Evolutionary conservation across 2,888 invertebrate species (phyloP), one percentile per base, ranked within the genome.

Genomic region (Scaptomyza cyrtandrae): DNA sequence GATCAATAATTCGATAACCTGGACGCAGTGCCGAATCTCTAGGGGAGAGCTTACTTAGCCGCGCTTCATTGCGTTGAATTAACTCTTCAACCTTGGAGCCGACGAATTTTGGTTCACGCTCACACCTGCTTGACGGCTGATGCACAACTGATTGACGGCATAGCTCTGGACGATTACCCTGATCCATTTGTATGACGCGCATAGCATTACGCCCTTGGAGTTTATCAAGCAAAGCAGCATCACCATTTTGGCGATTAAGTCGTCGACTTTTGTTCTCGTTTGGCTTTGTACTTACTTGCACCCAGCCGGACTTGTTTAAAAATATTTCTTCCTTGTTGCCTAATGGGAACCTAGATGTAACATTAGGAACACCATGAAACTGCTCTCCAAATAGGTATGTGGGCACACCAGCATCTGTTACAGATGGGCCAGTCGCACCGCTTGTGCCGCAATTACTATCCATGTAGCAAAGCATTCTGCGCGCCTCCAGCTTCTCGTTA

Each of bases 261-360:
- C 88, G 84, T 5, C 89, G 86, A 62, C 88, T 91, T 60, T 92
- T 92, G 60, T 62, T 61, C 19, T 92, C 90, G 55, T 89, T 87
- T 13, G 90, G 80, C 66, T 92, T 93, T 7, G 89, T 86, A 73
- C 92, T 92, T 2, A 93, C 93, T 76, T 93, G 93, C n/a, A 93
- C 93, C 93, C 93, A 93, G 24, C 93, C 93, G 33, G 93, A 93
- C 61, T 92, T 92, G 68, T 92, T 92, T 5, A 92, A 82, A 52
- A 90, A 92, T 45, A 92, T 92, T 77, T 92, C 91, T 71, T 91
- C 91, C 59, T 90, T 90, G 33, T 80, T 84, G 39, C 71, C 59
- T 10, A 73, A 62, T 1, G 80, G 76, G 3, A 77, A 73, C 2
- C 55, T 88, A 4, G 81, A 77, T 14, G 59, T 68, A 13, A 74